phyloP scores from a whole-genome alignment of 1,140 invertebrate genomes.

The Ips typographus region DNA sequence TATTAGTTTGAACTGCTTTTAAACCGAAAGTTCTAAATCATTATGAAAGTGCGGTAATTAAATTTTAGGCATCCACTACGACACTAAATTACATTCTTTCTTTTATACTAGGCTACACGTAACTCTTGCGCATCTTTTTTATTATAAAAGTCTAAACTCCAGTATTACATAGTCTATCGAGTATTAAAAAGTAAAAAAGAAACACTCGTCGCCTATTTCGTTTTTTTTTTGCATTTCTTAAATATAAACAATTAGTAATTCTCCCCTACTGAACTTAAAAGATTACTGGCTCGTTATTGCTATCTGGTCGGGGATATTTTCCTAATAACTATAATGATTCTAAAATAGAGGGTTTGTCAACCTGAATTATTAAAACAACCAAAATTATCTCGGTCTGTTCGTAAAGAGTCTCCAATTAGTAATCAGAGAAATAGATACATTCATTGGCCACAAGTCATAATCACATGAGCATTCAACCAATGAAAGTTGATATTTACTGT shows the following conservation, averaged over 20 bases:
- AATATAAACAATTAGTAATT: conserved; percentile 22
- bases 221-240: conserved; percentile 25
- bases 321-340: conserved; percentile 18
- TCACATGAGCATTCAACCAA: no score
- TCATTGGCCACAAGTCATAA: no score
- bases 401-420: no score
- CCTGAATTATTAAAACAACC: background rate
- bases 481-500: no score
- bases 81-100: conserved; percentile 23
- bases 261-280: conserved; percentile 37
- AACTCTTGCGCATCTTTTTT: background rate
- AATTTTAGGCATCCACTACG: conserved; percentile 28
- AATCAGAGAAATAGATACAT: no score
- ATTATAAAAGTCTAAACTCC: conserved; percentile 29
- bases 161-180: conserved; percentile 24
- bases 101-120: background rate
- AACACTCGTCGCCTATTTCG: conserved; percentile 29
- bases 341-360: background rate
- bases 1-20: no score
- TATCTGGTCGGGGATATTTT: conserved; percentile 45
- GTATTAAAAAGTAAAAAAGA: conserved; percentile 34
- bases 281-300: conserved; percentile 40
- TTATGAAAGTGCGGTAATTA: conserved; percentile 19
- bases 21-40: background rate
- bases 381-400: background rate